These are phyloP conservation scores for Micrasema minimum DNA, from an alignment of 1,140 invertebrate species.

Conservation along the genomic window DNA sequence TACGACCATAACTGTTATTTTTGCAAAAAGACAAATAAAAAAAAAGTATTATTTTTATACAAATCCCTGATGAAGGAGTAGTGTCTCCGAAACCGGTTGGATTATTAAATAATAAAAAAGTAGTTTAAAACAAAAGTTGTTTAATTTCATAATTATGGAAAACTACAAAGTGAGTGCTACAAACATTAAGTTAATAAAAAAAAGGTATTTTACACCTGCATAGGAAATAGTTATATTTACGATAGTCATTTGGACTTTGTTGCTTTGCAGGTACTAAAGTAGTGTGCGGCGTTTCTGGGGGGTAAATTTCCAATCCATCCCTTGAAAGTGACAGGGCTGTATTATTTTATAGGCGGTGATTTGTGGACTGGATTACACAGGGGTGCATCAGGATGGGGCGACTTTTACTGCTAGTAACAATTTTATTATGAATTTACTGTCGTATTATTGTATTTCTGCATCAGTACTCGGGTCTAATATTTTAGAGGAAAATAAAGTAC, in stretches of 20 bases:
- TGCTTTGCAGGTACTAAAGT: conserved; percentile 3
- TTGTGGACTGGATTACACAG: conserved; percentile 3
- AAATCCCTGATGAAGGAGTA: too few relatives aligned
- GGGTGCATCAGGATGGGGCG: neutral
- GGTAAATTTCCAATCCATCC: conserved; percentile 16
- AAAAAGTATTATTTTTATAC: too few relatives aligned
- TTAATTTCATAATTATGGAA: too few relatives aligned
- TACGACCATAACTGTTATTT: too few relatives aligned
- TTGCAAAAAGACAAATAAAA: too few relatives aligned
- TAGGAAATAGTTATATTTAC: conserved; percentile 33
- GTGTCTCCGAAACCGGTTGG: too few relatives aligned
- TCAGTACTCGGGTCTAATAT: too few relatives aligned
- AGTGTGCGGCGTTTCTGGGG: neutral
- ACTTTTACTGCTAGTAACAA: conserved; percentile 2
- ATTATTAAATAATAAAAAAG: too few relatives aligned
- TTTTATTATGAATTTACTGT: conserved; percentile 24
- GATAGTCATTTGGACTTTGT: conserved; percentile 35
- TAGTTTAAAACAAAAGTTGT: too few relatives aligned
- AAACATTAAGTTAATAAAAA: too few relatives aligned
- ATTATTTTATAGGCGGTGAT: conserved; percentile 38
- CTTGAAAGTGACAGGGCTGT: conserved; percentile 15
- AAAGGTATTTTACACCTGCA: neutral
- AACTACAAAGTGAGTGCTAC: too few relatives aligned
- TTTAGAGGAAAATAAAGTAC: too few relatives aligned
- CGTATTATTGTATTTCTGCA: neutral